Percentiles rank a stretch among this genome's conserved stretches.
These are phyloP conservation scores for Drosophila dives DNA, from an alignment of 2,888 invertebrate species.

Conservation along the genomic window DNA sequence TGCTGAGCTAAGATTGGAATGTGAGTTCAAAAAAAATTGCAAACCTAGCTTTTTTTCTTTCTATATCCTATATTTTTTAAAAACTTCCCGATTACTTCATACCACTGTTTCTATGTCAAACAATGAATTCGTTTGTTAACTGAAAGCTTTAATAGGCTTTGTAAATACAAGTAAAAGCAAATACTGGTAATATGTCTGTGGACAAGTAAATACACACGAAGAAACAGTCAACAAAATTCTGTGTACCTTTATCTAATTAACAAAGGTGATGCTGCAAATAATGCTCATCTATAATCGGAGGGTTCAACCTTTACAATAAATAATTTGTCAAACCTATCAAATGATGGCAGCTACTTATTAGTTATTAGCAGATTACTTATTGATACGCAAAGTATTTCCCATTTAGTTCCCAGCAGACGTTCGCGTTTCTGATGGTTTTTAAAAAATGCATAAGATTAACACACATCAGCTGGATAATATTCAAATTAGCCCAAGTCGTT, in stretches of 20 bases:
- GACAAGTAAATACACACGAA: conserved; percentile 17
- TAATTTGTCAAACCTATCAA: conserved; percentile 46
- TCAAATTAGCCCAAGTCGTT: conserved; percentile 60
- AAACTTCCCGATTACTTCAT: conserved; percentile 51
- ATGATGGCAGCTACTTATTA: conserved; percentile 56
- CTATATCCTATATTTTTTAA: neutral
- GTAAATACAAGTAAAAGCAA: conserved; percentile 52
- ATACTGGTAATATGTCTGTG: conserved; percentile 19
- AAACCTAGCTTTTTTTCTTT: conserved; percentile 8
- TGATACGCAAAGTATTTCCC: conserved; percentile 19
- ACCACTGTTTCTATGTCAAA: conserved; percentile 41
- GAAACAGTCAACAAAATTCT: conserved; percentile 12
- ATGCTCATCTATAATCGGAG: conserved; percentile 21
- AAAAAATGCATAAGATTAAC: conserved; percentile 16
- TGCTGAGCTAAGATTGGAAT: neutral
- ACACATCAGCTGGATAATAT: conserved; percentile 63
- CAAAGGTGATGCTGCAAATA: conserved; percentile 65
- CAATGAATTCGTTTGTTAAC: conserved; percentile 64
- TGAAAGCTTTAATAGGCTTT: conserved; percentile 50
- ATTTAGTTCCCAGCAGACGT: conserved; percentile 35
- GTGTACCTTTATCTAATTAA: conserved; percentile 53
- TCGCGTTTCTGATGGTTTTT: conserved; percentile 36
- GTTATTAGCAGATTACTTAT: conserved; percentile 37
- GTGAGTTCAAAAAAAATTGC: neutral
- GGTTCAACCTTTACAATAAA: conserved; percentile 37